phyloP scores from a whole-genome alignment of 1,140 invertebrate genomes.

The Drosophila setifemur region DNA sequence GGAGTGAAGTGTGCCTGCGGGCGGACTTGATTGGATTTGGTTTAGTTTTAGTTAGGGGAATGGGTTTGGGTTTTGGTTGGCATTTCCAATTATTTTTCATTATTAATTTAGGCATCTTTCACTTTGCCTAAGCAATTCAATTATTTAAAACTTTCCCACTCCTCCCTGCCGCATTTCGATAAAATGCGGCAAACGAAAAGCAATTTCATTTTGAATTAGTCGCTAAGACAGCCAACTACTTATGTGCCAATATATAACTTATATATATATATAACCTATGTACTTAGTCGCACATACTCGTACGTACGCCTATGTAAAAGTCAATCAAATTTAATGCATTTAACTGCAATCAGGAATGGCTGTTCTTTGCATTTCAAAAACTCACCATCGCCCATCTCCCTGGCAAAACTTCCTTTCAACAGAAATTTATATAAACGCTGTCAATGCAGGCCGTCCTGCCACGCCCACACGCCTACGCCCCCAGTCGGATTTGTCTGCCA shows the following conservation, averaged over 20 bases:
- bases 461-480: slow-evolving; percentile 56
- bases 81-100: slow-evolving; percentile 20
- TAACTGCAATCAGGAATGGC: slow-evolving; percentile 67
- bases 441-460: slow-evolving; percentile 38
- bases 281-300: no score
- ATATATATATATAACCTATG: not conserved
- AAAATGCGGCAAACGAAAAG: slow-evolving; percentile 26
- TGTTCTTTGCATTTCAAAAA: slow-evolving; percentile 43
- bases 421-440: slow-evolving; percentile 55
- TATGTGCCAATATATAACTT: slow-evolving; percentile 6
- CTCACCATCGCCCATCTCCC: slow-evolving; percentile 2
- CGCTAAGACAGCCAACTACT: slow-evolving; percentile 23
- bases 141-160: slow-evolving; percentile 20
- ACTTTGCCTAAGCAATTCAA: slow-evolving; percentile 22
- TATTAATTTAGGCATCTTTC: slow-evolving; percentile 19
- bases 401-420: slow-evolving; percentile 29
- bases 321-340: slow-evolving; percentile 75
- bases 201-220: slow-evolving; percentile 48
- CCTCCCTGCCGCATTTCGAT: not conserved
- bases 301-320: no score
- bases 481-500: slow-evolving; percentile 40
- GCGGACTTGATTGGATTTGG: not conserved
- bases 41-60: not conserved
- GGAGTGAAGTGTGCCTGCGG: slow-evolving; percentile 18
- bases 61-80: not conserved